Conservation (phyloP, 2,113 vertebrate species). For the Castor canadensis region DNA sequence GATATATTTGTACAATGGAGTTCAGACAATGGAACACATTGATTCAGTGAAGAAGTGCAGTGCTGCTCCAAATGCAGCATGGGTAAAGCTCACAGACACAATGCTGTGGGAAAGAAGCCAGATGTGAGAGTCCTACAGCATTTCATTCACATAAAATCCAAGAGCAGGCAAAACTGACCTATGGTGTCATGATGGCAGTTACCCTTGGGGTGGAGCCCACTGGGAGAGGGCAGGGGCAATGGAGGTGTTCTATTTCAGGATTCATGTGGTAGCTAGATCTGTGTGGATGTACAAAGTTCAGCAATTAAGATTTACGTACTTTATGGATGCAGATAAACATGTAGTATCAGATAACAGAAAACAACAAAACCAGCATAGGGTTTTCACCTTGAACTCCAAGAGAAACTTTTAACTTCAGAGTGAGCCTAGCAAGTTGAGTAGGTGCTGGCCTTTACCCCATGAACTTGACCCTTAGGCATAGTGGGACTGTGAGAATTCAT, state of each 20-base stretch:
- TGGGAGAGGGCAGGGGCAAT: not conserved
- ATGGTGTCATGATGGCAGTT: not conserved
- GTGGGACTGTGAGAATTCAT: not conserved
- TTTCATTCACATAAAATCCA: not conserved
- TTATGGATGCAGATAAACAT: not conserved
- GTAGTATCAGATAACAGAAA: not conserved
- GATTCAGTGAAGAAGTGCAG: not conserved
- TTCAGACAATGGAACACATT: not conserved
- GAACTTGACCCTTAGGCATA: not conserved
- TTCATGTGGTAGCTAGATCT: not conserved
- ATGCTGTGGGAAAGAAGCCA: not conserved
- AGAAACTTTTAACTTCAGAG: not conserved
- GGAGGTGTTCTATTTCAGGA: not conserved
- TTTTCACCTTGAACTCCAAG: not conserved
- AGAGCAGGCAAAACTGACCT: not conserved
- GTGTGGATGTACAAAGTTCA: not conserved
- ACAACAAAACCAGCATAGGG: not conserved
- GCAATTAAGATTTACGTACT: not conserved
- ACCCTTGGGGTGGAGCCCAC: not conserved
- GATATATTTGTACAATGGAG: not conserved
- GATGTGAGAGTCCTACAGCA: not conserved
- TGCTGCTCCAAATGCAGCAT: not conserved
- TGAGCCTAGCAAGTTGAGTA: not conserved
- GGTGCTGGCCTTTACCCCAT: not conserved
- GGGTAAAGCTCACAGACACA: not conserved